Conservation (phyloP, 2,113 vertebrate species). For the human (Homo sapiens) region DNA sequence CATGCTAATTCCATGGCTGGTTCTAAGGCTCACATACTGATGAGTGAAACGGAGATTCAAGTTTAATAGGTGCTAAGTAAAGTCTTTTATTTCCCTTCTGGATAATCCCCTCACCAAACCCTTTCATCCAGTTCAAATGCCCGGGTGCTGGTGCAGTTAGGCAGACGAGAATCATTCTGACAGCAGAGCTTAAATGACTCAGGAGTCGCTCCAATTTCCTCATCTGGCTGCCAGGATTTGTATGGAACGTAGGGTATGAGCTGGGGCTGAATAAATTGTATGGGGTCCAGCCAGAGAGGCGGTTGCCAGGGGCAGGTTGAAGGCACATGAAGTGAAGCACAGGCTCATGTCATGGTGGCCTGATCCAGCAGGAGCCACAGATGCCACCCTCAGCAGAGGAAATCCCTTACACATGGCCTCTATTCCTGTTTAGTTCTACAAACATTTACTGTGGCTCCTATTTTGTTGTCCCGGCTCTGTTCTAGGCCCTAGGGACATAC, state of each 20-base stretch:
- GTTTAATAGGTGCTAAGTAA: constrained; percentile 21
- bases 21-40: not conserved
- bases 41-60: not conserved
- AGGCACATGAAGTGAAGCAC: not conserved
- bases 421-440: not conserved
- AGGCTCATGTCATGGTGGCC: not conserved
- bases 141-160: not conserved
- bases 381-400: not conserved
- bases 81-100: not conserved
- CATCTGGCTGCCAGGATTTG: not conserved
- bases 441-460: not conserved
- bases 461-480: not conserved
- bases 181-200: not conserved
- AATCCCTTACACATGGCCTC: not conserved
- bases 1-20: not conserved
- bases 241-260: accelerated
- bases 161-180: not conserved
- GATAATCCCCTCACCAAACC: not conserved
- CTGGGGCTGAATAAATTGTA: not conserved
- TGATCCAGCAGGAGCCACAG: not conserved
- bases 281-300: not conserved
- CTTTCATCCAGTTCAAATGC: not conserved
- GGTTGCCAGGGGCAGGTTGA: not conserved
- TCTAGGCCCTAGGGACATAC: not conserved
- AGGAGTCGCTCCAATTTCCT: not conserved